Evolutionary conservation across 1,140 invertebrate genomes (phyloP).

Genomic region (Caerostris extrusa): DNA sequence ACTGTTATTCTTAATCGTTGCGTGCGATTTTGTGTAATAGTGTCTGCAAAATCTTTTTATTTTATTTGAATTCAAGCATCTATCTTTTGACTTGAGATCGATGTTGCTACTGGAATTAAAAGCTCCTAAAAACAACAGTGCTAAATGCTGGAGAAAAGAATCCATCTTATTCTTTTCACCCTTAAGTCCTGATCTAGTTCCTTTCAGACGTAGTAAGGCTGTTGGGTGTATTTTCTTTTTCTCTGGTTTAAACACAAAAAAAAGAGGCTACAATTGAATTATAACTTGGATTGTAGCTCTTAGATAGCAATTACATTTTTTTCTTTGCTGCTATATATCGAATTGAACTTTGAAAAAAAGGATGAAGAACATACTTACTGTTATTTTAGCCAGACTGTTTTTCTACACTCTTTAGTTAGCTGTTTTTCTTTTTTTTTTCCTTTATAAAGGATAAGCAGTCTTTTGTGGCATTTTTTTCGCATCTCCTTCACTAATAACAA

Average conservation of each 20-base stretch:
- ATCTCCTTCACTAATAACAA: not conserved
- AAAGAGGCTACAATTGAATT: constrained; percentile 63
- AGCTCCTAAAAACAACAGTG: constrained; percentile 37
- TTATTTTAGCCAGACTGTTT: constrained; percentile 47
- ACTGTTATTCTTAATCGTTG: constrained; percentile 2
- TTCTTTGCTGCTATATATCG: constrained; percentile 8
- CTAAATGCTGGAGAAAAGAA: constrained; percentile 49
- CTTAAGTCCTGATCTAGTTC: constrained; percentile 32
- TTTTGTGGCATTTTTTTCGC: not conserved
- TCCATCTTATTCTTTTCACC: constrained; percentile 49
- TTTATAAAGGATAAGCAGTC: not conserved
- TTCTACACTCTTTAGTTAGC: not conserved
- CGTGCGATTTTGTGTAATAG: not conserved
- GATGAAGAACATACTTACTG: constrained; percentile 13
- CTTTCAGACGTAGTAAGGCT: constrained; percentile 14
- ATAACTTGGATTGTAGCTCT: constrained; percentile 66
- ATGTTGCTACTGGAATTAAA: constrained; percentile 25
- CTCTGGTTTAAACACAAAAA: not conserved
- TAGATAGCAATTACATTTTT: constrained; percentile 49
- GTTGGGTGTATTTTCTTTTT: constrained; percentile 31
- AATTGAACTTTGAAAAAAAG: constrained; percentile 30
- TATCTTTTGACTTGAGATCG: constrained; percentile 23
- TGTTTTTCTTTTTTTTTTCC: not conserved
- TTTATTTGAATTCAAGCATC: constrained; percentile 2
- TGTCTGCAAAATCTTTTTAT: constrained; percentile 1